Conservation (phyloP, 2,888 invertebrate species). For the Opisthograptis luteolata region DNA sequence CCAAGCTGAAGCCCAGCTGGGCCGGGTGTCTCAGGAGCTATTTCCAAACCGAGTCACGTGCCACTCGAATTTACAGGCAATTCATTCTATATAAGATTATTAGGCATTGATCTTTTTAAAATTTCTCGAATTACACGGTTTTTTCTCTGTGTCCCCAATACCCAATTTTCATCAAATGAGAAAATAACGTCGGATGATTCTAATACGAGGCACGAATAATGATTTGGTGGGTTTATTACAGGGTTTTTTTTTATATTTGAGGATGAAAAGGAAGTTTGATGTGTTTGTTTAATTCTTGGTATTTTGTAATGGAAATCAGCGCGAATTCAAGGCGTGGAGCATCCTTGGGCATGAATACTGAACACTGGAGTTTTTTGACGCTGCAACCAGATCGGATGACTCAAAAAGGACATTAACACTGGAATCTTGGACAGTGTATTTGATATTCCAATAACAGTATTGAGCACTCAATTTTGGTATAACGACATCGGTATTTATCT, state of each 20-base stretch:
- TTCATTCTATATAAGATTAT: conserved; percentile 83
- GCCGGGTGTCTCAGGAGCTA: conserved; percentile 1
- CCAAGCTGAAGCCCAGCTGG: conserved; percentile 17
- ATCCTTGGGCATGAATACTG: no score
- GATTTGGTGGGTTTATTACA: conserved; percentile 48
- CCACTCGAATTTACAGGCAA: conserved; percentile 76
- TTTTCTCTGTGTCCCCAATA: conserved; percentile 56
- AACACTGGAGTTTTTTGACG: no score
- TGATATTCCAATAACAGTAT: no score
- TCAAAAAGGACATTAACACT: no score
- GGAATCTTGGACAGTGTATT: no score
- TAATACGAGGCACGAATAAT: conserved; percentile 62
- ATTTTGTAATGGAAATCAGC: no score
- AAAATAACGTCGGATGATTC: conserved; percentile 69
- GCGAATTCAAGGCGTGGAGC: no score
- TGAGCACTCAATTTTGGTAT: no score
- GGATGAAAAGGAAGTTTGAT: conserved; percentile 20
- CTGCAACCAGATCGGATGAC: no score
- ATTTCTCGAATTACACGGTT: conserved; percentile 50
- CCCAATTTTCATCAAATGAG: conserved; percentile 63
- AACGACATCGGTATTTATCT: no score
- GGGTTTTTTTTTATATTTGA: conserved; percentile 30
- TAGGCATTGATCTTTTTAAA: conserved; percentile 81
- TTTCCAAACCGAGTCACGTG: conserved; percentile 65
- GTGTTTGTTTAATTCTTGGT: conserved; percentile 3